phyloP scores from a whole-genome alignment of 2,888 invertebrate genomes.

The Blomia tropicalis region DNA sequence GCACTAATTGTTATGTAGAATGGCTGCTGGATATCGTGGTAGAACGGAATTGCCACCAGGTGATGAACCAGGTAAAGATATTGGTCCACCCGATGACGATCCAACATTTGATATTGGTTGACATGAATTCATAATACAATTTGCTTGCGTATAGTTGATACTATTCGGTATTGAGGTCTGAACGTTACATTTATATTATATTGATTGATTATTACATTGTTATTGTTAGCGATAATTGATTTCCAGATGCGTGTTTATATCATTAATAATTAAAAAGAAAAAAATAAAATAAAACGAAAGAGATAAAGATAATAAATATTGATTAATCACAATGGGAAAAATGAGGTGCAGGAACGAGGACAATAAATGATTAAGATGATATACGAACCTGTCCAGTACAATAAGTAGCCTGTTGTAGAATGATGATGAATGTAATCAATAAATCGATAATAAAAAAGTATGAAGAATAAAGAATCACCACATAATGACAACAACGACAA shows the following conservation, averaged over 20 bases:
- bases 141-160: slow-evolving; percentile 12
- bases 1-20: not conserved
- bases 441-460: not conserved
- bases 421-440: not conserved
- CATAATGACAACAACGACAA: too few relatives aligned
- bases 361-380: not conserved
- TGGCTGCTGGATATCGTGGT: not conserved
- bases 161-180: slow-evolving; percentile 4
- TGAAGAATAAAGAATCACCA: too few relatives aligned
- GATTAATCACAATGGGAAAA: too few relatives aligned
- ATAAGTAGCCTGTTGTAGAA: not conserved
- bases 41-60: too few relatives aligned
- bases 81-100: too few relatives aligned
- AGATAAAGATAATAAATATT: too few relatives aligned
- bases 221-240: too few relatives aligned
- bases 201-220: too few relatives aligned
- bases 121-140: slow-evolving; percentile 11
- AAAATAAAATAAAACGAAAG: not conserved
- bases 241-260: too few relatives aligned
- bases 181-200: not conserved
- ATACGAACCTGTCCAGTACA: slow-evolving; percentile 14
- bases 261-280: not conserved
- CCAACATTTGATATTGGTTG: slow-evolving; percentile 7
- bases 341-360: too few relatives aligned
- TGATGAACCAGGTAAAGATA: too few relatives aligned